Evolutionary conservation across 2,113 vertebrate genomes (phyloP).

Genomic region (Tylochromis polylepis): DNA sequence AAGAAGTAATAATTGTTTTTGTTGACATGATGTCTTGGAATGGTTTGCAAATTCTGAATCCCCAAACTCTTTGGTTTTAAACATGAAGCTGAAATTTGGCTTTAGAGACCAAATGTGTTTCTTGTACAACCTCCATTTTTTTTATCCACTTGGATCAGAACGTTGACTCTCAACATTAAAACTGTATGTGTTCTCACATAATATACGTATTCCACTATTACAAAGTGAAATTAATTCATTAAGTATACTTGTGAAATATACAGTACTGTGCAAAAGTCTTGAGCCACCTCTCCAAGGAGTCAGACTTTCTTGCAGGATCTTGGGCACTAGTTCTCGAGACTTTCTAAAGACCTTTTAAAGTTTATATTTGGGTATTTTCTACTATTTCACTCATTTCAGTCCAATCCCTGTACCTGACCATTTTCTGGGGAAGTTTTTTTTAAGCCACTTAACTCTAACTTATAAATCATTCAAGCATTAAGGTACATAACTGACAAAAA

Average conservation of each 20-base stretch:
- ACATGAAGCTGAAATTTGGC: neutral
- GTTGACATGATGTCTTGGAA: neutral
- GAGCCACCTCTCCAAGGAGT: neutral
- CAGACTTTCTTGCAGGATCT: neutral
- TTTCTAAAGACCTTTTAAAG: neutral
- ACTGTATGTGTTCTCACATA: neutral
- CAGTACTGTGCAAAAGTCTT: neutral
- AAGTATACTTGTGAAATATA: neutral
- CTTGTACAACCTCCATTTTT: neutral
- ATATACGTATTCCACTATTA: neutral
- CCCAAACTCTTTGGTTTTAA: neutral
- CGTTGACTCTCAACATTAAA: neutral
- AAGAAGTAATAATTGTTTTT: neutral
- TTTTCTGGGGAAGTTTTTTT: neutral
- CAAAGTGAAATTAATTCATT: neutral
- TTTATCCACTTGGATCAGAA: neutral
- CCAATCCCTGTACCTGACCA: neutral
- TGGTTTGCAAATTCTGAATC: neutral
- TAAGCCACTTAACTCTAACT: neutral
- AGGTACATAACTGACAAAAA: neutral
- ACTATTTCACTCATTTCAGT: neutral
- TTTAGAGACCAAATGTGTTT: neutral
- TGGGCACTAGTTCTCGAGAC: neutral
- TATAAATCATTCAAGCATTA: neutral
- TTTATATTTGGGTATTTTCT: neutral